These are phyloP conservation scores for Manis crassicaudata DNA, from an alignment of 2,797 vertebrate species.

Conservation along the genomic window DNA sequence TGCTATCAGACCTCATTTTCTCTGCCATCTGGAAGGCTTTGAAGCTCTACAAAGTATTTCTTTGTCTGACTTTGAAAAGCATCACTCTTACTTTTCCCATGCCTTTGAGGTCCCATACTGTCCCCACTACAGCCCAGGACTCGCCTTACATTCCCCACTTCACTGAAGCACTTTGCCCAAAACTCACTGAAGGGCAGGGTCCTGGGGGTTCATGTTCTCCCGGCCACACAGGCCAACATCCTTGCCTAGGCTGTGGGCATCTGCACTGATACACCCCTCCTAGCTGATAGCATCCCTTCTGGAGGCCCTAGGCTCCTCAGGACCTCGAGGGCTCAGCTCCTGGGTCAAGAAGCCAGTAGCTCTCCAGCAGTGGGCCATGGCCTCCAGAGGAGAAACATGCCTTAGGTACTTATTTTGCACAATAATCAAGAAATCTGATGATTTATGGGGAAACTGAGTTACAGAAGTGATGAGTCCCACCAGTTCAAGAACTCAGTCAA, in stretches of 20 bases:
- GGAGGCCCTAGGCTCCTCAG: not conserved
- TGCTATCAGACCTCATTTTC: not conserved
- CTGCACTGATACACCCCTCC: not conserved
- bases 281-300: not conserved
- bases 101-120: not conserved
- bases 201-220: not conserved
- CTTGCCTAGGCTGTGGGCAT: not conserved
- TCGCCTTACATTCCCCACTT: not conserved
- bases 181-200: not conserved
- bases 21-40: not conserved
- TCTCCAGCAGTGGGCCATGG: not conserved
- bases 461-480: not conserved
- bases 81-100: not conserved
- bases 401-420: not conserved
- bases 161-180: not conserved
- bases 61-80: not conserved
- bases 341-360: not conserved
- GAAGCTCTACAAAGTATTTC: not conserved
- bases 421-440: not conserved
- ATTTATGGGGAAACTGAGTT: not conserved
- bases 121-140: not conserved
- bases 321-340: not conserved
- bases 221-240: fast-evolving
- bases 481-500: not conserved
- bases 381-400: not conserved